Conservation (phyloP, 2,113 vertebrate species). For the Pangasianodon hypophthalmus region DNA sequence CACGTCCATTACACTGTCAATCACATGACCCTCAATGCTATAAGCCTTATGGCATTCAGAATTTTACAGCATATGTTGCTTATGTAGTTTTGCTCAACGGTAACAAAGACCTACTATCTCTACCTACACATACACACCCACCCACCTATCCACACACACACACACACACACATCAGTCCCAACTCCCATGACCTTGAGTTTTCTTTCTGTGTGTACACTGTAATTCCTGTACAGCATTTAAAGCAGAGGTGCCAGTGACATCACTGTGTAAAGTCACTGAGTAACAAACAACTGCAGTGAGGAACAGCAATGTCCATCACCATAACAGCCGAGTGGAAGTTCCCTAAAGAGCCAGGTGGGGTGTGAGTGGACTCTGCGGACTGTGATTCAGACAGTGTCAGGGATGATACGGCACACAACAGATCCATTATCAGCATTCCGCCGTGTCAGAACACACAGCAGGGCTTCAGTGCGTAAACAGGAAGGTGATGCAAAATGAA, state of each 20-base stretch:
- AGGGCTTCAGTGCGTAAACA: constrained; percentile 29
- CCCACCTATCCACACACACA: neutral
- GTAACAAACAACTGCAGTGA: neutral
- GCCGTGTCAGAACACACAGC: constrained; percentile 7
- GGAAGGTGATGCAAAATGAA: constrained; percentile 42
- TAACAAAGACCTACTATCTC: neutral
- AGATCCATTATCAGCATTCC: constrained; percentile 57
- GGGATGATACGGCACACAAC: neutral
- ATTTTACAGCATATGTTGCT: neutral
- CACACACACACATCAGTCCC: neutral
- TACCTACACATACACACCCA: neutral
- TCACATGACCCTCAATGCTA: neutral
- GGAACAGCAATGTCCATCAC: neutral
- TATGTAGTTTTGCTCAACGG: neutral
- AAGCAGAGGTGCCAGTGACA: neutral
- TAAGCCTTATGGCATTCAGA: neutral
- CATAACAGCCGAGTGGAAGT: neutral
- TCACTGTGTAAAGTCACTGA: neutral
- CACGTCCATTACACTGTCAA: neutral
- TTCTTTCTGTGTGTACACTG: constrained; percentile 1
- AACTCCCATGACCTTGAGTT: neutral
- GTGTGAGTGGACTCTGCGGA: neutral
- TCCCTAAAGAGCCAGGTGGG: constrained; percentile 9
- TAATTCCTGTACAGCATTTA: neutral
- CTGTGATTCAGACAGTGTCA: constrained; percentile 7